Base-by-base conservation (phyloP, 2,113 vertebrate species). In the Antennarius striatus region DNA sequence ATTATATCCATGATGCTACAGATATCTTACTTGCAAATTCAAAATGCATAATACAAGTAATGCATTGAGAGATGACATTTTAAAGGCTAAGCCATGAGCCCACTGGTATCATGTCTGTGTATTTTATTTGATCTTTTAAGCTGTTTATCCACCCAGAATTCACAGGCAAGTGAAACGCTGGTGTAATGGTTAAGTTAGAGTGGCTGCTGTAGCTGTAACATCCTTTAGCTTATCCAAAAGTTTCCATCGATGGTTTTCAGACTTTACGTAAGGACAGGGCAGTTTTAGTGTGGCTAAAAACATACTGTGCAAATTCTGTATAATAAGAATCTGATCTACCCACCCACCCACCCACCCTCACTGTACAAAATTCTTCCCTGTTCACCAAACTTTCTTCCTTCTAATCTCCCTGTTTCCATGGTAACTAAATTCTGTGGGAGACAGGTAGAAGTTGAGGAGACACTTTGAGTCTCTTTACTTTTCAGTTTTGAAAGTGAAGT, bases 381-480 rank as follows among this genome's bases (percentile, higher is more conserved):
- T 74, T 77, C 67, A 49, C 16, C 47, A 51, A 71, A 56, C 39
- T 74, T 71, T 71, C 47, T 76, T 48, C 62, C 63, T 36, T 63
- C 16, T 70, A 56, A 80, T 59, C 42, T 71, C 57, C 53, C 64
- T 73, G 83, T 88, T 87, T 81, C 83, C 75, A 81, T 86, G 86
- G 86, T 73, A 79, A 84, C 85, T 58, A 50, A 60, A 29, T 64
- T 73, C 56, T 68, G 63, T 65, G 64, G 81, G 48, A 75, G 51
- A 63, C 73, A 79, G 69, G 75, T 82, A 70, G 45, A 82, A 54
- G 40, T 57, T 76, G 53, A 65, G 66, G 58, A 58, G 47, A 64
- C 32, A 70, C 71, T 71, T 68, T 42, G 59, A 68, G 63, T 12
- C 22, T 73, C 29, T 71, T 30, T 55, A 56, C 42, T 62, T 9